Conservation (phyloP, 2,888 invertebrate genomes). For the Theretra japonica region DNA sequence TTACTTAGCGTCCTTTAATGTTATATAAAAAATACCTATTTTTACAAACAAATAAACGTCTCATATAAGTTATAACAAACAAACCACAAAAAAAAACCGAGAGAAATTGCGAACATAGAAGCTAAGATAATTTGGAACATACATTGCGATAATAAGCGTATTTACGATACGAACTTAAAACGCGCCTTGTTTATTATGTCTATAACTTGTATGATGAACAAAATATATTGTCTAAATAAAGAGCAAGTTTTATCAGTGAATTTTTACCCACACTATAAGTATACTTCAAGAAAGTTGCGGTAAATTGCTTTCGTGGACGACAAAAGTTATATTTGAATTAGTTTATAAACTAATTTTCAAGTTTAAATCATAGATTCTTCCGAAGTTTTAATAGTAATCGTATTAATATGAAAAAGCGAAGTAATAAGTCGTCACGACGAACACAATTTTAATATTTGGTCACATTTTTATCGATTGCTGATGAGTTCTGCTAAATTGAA, state of each 20-base stretch:
- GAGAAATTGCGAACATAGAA: neutral
- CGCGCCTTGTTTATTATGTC: slow-evolving; percentile 3
- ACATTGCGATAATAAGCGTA: neutral
- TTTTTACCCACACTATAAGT: neutral
- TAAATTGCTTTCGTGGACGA: neutral
- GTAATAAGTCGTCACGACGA: neutral
- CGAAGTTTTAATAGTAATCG: neutral
- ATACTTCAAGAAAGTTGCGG: neutral
- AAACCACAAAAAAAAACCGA: neutral
- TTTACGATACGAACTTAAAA: neutral
- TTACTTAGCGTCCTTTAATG: no score
- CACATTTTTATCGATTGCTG: neutral
- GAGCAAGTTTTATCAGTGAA: neutral
- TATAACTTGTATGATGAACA: neutral
- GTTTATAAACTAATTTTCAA: slow-evolving; percentile 11
- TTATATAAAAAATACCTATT: no score
- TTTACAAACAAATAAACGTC: no score
- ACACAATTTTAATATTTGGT: neutral
- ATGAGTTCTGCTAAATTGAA: neutral
- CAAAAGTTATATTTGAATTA: slow-evolving; percentile 6
- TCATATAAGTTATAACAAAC: neutral
- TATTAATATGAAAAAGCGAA: neutral
- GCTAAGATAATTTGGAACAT: slow-evolving; percentile 8
- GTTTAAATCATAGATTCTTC: neutral
- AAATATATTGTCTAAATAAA: neutral